Evolutionary conservation across 2,888 invertebrate genomes (phyloP), one percentile per base, ranked within the genome.

Genomic region (Amorpha juglandis): DNA sequence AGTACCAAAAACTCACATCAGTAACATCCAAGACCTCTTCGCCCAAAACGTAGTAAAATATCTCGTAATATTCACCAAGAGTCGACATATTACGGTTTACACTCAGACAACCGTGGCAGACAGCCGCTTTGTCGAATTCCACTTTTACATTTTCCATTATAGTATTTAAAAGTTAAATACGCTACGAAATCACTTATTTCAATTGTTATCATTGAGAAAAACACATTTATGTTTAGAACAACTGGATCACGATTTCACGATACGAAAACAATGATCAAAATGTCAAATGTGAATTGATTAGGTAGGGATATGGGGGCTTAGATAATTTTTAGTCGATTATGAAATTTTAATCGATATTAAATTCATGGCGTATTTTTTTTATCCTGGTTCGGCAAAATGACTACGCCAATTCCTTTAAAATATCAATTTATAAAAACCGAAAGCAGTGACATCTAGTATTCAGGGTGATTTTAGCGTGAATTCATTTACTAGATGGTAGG

Each of bases 31-130:
- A 21, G 16, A 45, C 19, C n/a, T 50, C 14, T 64, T 64, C 64
- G 9, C 67, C 67, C n/a, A 64, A 64, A 19, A 67, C 0, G 47
- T 16, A 9, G 9, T 35, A 14, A 42, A 64, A 67, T 33, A 63
- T 53, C 42, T 67, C 53, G 9, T 53, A 48, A 47, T 67, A 64
- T 6, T 64, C 64, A 0, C 53, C 67, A 9, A 67, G 63, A 9
- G 48, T 47, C 9, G 47, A 14, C 6, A 63, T 21, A 1, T 7
- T 45, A 6, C 67, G 67, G 62, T 67, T 63, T n/a, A 62, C 50
- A 16, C 64, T 55, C n/a, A 67, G 21, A 42, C 67, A 67, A 21
- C 67, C 67, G 50, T 67, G 64, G 63, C 67, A 67, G 9, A 67
- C n/a, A n/a, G 35, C 21, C n/a, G 58, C 16, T 42, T 58, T 42